Base-by-base conservation (phyloP, 2,797 vertebrate species). In the Pangasius sanitwongsei region DNA sequence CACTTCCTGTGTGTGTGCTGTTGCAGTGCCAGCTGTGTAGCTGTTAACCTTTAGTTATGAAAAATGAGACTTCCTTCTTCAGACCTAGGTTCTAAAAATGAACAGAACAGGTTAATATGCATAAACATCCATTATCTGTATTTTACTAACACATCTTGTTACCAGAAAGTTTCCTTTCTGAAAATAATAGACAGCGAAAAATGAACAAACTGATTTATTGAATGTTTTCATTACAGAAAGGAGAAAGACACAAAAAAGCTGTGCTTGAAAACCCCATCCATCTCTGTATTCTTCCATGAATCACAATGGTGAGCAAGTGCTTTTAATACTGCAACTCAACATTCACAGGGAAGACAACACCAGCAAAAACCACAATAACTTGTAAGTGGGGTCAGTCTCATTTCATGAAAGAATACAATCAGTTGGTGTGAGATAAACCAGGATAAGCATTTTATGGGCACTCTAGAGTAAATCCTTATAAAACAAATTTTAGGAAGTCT, bases 151-250 rank as follows among this genome's bases (percentile, higher is more conserved):
- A 80, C 57, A 20, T 20, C 6, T 28, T 41, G 34, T 55, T 23
- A 44, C 44, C 44, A 18, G 9, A 50, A 85, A 53, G 55, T 50
- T 50, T n/a, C 1, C 20, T 74, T 48, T 75, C n/a, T 55, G 55
- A 28, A 77, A 85, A 85, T 41, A 34, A 74, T 4, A 65, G 48
- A 89, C 83, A 16, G 31, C 83, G 2, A 92, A 72, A 87, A 93
- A 94, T 94, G 86, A 90, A 95, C 90, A 95, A 93, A 95, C 93
- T 16, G 87, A 95, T 94, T 96, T 96, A 96, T 95, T 96, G 93
- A 91, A 94, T 90, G 83, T 93, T 93, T 93, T 94, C 92, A 93
- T 82, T 93, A 94, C 93, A 92, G 90, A 89, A 90, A 83, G 87
- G 89, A 74, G 90, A 93, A 91, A 91, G 44, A 75, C 67, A 87